Percentiles rank a stretch among this genome's conserved stretches.
Conservation (phyloP, 2,797 vertebrate species). For the Eutrigla gurnardus region DNA sequence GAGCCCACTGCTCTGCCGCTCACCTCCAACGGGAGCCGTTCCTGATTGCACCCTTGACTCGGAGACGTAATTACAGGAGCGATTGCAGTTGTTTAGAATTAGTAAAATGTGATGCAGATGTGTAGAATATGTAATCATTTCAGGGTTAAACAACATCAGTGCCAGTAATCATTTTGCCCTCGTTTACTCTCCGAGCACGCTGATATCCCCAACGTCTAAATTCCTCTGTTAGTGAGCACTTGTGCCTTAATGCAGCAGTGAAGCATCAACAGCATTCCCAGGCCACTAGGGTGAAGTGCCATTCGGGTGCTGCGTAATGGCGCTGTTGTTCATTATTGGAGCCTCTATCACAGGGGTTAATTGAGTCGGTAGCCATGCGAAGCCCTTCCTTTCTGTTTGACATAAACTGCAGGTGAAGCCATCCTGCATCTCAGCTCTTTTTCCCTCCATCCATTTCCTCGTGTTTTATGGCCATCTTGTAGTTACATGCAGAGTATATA, state of each 20-base stretch:
- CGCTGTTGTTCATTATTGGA: conserved; percentile 86
- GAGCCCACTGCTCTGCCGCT: not conserved
- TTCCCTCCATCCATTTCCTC: conserved; percentile 78
- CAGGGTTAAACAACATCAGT: conserved; percentile 75
- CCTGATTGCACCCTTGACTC: conserved; percentile 38
- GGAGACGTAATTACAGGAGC: conserved; percentile 48
- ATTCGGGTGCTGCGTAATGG: conserved; percentile 83
- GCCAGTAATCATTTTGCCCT: conserved; percentile 60
- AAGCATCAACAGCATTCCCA: conserved; percentile 54
- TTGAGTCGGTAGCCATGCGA: conserved; percentile 89
- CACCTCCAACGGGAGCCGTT: conserved; percentile 37
- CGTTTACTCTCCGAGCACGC: conserved; percentile 63
- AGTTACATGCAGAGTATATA: conserved; percentile 73
- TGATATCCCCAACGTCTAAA: conserved; percentile 69
- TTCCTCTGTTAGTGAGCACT: conserved; percentile 49
- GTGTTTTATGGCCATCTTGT: conserved; percentile 78
- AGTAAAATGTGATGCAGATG: conserved; percentile 33
- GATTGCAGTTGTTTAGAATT: conserved; percentile 47
- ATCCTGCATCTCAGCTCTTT: conserved; percentile 78
- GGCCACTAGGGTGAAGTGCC: conserved; percentile 80
- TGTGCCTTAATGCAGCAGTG: conserved; percentile 47
- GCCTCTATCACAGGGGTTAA: conserved; percentile 87
- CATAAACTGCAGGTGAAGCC: conserved; percentile 86
- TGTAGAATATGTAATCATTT: conserved; percentile 65
- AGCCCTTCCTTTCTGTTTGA: conserved; percentile 85